Base-by-base conservation (phyloP, 2,797 vertebrate genomes). In the Accipiter superciliosus region DNA sequence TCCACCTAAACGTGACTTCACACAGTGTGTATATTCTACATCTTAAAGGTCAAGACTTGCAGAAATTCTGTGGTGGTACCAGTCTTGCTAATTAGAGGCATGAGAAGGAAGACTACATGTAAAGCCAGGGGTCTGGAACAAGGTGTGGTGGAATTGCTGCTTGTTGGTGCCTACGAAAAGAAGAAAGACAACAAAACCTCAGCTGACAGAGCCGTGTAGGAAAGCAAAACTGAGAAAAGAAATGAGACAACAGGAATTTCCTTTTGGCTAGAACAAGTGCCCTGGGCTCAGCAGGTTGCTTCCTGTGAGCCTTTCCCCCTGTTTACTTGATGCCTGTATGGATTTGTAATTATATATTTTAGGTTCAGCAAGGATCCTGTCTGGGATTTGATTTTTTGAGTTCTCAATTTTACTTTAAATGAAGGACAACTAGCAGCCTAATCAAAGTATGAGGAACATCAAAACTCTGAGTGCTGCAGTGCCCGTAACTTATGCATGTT, bases 141-240 rank as follows among this genome's bases (percentile, higher is more conserved):
- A 88, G 40, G n/a, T 35, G 57, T 29, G 21, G 15, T 78, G 53
- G 24, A 89, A 90, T 11, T 82, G 35, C 42, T 87, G 50, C 21
- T 24, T 49, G 3, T 37, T 81, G 26, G 13, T 21, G 15, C 6
- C 53, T 31, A 52, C 10, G 14, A 50, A 69, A 72, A 87, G 13
- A 66, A 0, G 1, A 40, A 77, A 88, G 47, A 67, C 37, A 87
- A 58, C 22, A 85, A 83, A 85, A 71, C 5, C 15, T 70, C 47
- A 61, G 25, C 37, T 73, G 70, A 87, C 29, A 69, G 61, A 66
- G 16, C 18, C 76, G 13, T 37, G 35, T 44, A 79, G 53, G 42
- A 92, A 88, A 88, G 50, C 45, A 84, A 91, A 90, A 79, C 53
- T 44, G 40, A 84, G 42, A 95, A 93, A 91, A 88, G 15, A 89